Evolutionary conservation across 2,113 vertebrate species (phyloP), one percentile per base, ranked within the genome.

Genomic region (Promerops cafer): DNA sequence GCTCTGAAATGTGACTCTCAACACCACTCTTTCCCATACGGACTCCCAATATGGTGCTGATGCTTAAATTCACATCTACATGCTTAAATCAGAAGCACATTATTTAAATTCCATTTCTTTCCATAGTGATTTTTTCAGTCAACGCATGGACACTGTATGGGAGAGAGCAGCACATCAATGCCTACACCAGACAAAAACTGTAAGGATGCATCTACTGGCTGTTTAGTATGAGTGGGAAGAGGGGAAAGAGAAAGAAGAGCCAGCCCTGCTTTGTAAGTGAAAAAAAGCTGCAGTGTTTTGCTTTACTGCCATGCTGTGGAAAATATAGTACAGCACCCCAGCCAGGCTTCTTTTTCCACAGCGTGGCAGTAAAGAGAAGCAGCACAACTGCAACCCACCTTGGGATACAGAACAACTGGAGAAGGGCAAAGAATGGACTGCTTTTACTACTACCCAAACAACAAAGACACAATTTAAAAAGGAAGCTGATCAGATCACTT

Each of bases 71-170:
- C 53, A 80, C 42, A 70, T 77, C 28, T 64, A 65, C 40, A 33
- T 4, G 8, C 49, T 74, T 87, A 75, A 90, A 80, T 76, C 65
- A 49, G 68, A 60, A 42, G 47, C 79, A 24, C 26, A 80, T 65
- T 47, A 69, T 94, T 95, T 90, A 94, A 95, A 92, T 96, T 79
- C 39, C 44, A 94, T 96, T 97, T 97, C 28, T 95, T 92, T 94
- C 63, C 28, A 61, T 83, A 91, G 94, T 56, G 90, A 97, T 96
- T 78, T 49, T 83, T 87, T 24, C 2, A 24, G 39, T 54, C 79
- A 82, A 72, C 39, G 44, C 69, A 30, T 39, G 81, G 94, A 74
- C 8, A 69, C 72, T 76, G 78, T 93, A 74, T 53, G 24, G 30
- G 31, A 86, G 33, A 60, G 28, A 92, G 47, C 30, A 91, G 49